These are phyloP conservation scores for Tetranychus urticae DNA, from an alignment of 1,140 invertebrate species.

Conservation along the genomic window DNA sequence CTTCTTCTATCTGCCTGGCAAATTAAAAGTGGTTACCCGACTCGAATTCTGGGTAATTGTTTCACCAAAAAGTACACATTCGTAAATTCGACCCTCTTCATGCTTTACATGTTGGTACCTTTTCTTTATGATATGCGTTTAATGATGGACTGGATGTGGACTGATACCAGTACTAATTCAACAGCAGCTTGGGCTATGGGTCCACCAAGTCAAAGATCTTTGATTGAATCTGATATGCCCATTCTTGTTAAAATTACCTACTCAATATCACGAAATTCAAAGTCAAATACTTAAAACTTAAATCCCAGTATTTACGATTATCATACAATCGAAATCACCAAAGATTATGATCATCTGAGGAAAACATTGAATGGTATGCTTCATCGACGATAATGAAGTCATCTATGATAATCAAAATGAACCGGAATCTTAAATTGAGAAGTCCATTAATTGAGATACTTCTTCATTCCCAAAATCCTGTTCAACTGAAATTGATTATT, in stretches of 20 bases:
- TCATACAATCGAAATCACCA: conserved; percentile 5
- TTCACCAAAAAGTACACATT: conserved; percentile 83
- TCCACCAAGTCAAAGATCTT: conserved; percentile 52
- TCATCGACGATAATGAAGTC: no score
- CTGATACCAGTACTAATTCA: conserved; percentile 91
- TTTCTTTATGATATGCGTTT: conserved; percentile 89
- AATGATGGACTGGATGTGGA: conserved; percentile 99
- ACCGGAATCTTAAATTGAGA: no score
- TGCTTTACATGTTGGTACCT: conserved; percentile 82
- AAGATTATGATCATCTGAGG: conserved; percentile 8
- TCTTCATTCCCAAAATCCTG: conserved; percentile 2
- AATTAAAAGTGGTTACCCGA: conserved; percentile 82
- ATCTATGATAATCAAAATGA: no score
- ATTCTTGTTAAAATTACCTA: conserved; percentile 39
- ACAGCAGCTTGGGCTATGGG: conserved; percentile 74
- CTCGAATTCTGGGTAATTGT: conserved; percentile 81
- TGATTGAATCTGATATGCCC: conserved; percentile 24
- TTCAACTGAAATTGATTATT: no score
- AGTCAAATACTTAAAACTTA: conserved; percentile 6
- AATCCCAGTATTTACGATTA: conserved; percentile 10
- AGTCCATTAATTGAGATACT: conserved; percentile 13
- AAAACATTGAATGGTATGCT: conserved; percentile 4
- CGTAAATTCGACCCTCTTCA: conserved; percentile 71
- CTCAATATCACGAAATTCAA: conserved; percentile 10
- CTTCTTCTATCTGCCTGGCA: conserved; percentile 81